Evolutionary conservation across 1,140 invertebrate species (phyloP).

Genomic region (Fragariocoptes setiger): DNA sequence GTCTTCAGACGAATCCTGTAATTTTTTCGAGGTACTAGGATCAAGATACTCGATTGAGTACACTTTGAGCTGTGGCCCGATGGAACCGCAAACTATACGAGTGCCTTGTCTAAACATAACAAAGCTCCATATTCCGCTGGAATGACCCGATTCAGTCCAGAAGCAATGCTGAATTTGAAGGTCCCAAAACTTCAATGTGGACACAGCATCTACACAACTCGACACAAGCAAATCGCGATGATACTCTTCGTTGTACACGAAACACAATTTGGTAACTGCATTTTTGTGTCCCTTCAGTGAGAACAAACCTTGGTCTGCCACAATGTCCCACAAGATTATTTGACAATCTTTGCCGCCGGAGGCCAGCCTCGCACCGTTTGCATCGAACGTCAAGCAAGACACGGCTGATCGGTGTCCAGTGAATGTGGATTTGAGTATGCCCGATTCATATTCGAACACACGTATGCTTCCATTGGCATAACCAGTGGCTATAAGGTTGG

Average conservation of each 20-base stretch:
- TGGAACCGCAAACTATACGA: slow-evolving; percentile 50
- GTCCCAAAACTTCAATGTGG: slow-evolving; percentile 73
- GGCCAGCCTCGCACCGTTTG: slow-evolving; percentile 38
- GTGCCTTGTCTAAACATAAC: slow-evolving; percentile 39
- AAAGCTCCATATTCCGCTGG: slow-evolving; percentile 41
- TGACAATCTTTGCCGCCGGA: slow-evolving; percentile 43
- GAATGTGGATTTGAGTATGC: slow-evolving; percentile 39
- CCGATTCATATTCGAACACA: slow-evolving; percentile 28
- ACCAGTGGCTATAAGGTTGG: slow-evolving; percentile 42
- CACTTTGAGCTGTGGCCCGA: slow-evolving; percentile 46
- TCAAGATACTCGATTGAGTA: slow-evolving; percentile 27
- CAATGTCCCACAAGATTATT: slow-evolving; percentile 74
- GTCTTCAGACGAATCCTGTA: slow-evolving; percentile 12
- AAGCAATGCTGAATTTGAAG: slow-evolving; percentile 77
- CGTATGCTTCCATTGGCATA: slow-evolving; percentile 61
- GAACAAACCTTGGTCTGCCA: slow-evolving; percentile 56
- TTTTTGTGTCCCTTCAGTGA: slow-evolving; percentile 71
- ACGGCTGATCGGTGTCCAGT: slow-evolving; percentile 59
- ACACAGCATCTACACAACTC: slow-evolving; percentile 58
- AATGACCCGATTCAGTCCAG: slow-evolving; percentile 37
- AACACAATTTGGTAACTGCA: slow-evolving; percentile 49
- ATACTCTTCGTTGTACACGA: slow-evolving; percentile 26
- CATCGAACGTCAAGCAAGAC: slow-evolving; percentile 45
- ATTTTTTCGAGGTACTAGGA: slow-evolving; percentile 9
- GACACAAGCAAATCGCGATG: slow-evolving; percentile 45